Base-by-base conservation (phyloP, 37 sponge, comb jelly and placozoan genomes). In the Chondrilla cf. caribensis region DNA sequence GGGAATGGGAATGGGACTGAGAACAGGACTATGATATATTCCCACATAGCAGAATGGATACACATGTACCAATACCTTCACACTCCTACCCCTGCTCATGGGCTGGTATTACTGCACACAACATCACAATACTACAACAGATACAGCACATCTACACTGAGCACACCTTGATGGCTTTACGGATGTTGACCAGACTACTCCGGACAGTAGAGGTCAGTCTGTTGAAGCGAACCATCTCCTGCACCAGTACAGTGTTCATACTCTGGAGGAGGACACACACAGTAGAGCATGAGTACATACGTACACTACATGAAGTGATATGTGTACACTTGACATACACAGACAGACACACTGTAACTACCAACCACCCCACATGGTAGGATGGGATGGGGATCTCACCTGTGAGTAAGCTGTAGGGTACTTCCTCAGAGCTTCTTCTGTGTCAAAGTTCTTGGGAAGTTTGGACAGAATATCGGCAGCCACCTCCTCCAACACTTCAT, bases 231-330 rank as follows among this genome's bases (percentile, higher is more conserved):
- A 92, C 97, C 99, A 99, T 99, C 84, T 99, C 99, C 65, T 99
- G 99, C 32, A 99, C 99, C 54, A 99, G 85, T 14, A 99, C 99
- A 67, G 99, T 99, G 87, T 99, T 99, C 99, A 99, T 99, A 59
- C 99, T 99, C 93, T 96, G 70, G 18, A 58, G 22, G 38, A 42
- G 54, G 28, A 31, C 54, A n/a, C n/a, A n/a, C n/a, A 28, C 21
- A 24, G 29, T 3, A n/a, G n/a, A n/a, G n/a, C n/a, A n/a, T n/a
- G n/a, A n/a, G n/a, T n/a, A n/a, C n/a, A n/a, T n/a, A n/a, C n/a
- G n/a, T n/a, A n/a, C n/a, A n/a, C n/a, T n/a, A n/a, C n/a, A n/a
- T n/a, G n/a, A n/a, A n/a, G n/a, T n/a, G n/a, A n/a, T n/a, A n/a
- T n/a, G n/a, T n/a, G n/a, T n/a, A n/a, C n/a, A n/a, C n/a, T n/a